Evolutionary conservation across 2,888 invertebrate genomes (phyloP).

Genomic region (Blera fallax): DNA sequence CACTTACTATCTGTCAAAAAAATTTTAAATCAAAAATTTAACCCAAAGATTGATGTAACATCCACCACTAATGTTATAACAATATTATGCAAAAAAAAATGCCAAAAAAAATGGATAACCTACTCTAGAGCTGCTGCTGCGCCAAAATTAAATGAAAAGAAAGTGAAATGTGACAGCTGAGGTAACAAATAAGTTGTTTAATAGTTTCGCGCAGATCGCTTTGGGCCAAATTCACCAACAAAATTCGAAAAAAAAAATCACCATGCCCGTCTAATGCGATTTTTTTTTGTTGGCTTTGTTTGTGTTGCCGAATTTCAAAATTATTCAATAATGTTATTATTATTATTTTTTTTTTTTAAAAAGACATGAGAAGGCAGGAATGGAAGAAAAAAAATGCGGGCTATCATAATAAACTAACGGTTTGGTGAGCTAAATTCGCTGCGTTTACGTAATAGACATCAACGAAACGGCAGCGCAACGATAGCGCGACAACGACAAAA

Average conservation of each 20-base stretch:
- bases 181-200: conserved; percentile 71
- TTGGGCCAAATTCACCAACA: conserved; percentile 55
- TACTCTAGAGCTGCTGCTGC: conserved; percentile 49
- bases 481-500: conserved; percentile 11
- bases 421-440: conserved; percentile 67
- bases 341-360: conserved; percentile 32
- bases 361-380: conserved; percentile 25
- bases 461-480: conserved; percentile 30
- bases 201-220: conserved; percentile 68
- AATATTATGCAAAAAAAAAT: conserved; percentile 62
- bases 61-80: conserved; percentile 56
- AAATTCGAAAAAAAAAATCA: not conserved
- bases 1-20: conserved; percentile 27
- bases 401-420: conserved; percentile 67
- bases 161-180: conserved; percentile 73
- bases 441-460: conserved; percentile 66
- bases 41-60: conserved; percentile 54
- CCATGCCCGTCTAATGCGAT: conserved; percentile 42
- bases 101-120: conserved; percentile 58
- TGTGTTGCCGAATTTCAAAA: conserved; percentile 61
- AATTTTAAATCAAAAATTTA: not conserved
- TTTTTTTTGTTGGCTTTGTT: conserved; percentile 36
- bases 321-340: conserved; percentile 61
- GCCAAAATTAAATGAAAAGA: conserved; percentile 70
- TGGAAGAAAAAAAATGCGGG: conserved; percentile 19